phyloP scores from a whole-genome alignment of 1,140 invertebrate species.

The Metaphire vulgaris region DNA sequence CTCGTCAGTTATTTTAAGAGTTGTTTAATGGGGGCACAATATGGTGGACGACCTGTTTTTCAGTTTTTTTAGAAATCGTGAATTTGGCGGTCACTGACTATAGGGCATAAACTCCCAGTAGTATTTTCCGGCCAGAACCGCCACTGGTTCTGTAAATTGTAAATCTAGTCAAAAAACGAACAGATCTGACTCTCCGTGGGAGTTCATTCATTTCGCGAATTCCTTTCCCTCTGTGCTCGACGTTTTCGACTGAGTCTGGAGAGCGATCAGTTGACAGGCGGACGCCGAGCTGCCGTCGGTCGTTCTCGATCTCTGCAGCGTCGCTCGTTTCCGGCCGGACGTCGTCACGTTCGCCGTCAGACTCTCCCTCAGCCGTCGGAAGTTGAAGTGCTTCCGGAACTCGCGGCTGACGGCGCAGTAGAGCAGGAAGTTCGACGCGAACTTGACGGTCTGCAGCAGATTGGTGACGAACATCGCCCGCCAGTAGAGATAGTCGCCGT shows the following conservation, averaged over 20 bases:
- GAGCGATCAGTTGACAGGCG: background rate
- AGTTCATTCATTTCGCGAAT: too few relatives aligned
- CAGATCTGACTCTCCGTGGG: too few relatives aligned
- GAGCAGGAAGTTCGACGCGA: slow-evolving; percentile 30
- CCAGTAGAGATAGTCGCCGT: background rate
- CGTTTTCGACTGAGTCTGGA: background rate
- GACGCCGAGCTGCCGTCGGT: background rate
- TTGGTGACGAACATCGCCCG: slow-evolving; percentile 27
- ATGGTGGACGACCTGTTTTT: too few relatives aligned
- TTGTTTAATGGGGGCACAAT: too few relatives aligned
- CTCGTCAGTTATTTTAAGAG: too few relatives aligned
- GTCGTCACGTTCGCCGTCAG: background rate
- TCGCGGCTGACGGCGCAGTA: slow-evolving; percentile 24
- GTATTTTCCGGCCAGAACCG: too few relatives aligned
- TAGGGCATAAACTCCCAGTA: too few relatives aligned
- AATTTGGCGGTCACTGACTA: too few relatives aligned
- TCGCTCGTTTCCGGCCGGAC: background rate
- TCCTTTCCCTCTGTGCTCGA: background rate
- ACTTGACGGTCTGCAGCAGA: slow-evolving; percentile 24
- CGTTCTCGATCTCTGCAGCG: background rate
- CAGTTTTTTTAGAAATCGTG: too few relatives aligned
- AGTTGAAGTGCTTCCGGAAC: slow-evolving; percentile 15
- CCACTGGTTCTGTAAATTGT: too few relatives aligned
- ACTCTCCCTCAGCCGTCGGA: background rate
- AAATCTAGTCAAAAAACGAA: too few relatives aligned